Base-by-base conservation (phyloP, 1,140 invertebrate genomes). In the Drosophila cardini region DNA sequence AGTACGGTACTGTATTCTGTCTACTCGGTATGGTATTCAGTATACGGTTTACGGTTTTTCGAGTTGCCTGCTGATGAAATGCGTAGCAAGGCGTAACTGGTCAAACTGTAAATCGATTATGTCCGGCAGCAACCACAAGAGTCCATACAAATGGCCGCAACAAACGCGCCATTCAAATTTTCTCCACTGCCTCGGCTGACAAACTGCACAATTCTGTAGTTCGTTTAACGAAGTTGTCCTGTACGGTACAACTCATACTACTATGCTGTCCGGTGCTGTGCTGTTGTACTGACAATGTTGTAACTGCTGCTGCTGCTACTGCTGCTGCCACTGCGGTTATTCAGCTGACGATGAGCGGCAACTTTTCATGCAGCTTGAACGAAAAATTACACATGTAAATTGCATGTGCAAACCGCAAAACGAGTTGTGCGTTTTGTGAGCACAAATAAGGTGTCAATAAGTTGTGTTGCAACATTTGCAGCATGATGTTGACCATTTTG, bases 371-470 rank as follows among this genome's bases (percentile, higher is more conserved):
- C 40, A 52, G 62, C 53, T 69, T 45, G 11, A 11, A 38, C 63
- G 50, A 82, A 87, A 86, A 87, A 86, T 86, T 86, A 83, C 83
- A 77, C 79, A 86, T 86, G 83, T 86, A 86, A 86, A 86, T 86
- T 86, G 84, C 84, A 83, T 80, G 84, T 89, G 84, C 52, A 83
- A 65, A 89, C 83, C 83, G 72, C 83, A 86, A 86, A 81, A 80
- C 83, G 84, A 89, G 76, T 77, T 70, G 76, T 79, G 56, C 78
- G 60, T 70, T 67, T 75, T 78, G 71, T 73, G 56, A 52, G 40
- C 71, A 62, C 63, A 89, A 86, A 86, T 86, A 86, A 86, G 84
- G 83, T 86, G 83, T 86, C 83, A 86, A 86, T 86, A 86, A 89
- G 81, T 89, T 87, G 68, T 83, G 72, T 60, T 61, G 50, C 58